phyloP scores from a whole-genome alignment of 2,797 vertebrate species.

The Synanceia verrucosa region DNA sequence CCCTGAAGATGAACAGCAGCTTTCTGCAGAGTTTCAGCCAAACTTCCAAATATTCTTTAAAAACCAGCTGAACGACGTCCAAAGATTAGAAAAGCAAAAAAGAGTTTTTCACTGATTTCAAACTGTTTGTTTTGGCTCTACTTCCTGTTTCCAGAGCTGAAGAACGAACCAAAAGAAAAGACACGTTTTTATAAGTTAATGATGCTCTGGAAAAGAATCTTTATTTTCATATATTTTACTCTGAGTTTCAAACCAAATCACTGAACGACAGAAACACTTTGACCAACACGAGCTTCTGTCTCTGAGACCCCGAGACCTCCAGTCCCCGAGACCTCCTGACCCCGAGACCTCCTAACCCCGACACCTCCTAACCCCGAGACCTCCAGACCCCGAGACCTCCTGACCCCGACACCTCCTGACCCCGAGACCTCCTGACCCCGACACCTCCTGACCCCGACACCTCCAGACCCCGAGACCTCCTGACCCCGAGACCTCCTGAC shows the following conservation, averaged over 20 bases:
- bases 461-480: not conserved
- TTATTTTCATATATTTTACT: constrained; percentile 74
- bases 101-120: constrained; percentile 39
- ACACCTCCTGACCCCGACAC: too few relatives aligned
- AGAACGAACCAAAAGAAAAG: constrained; percentile 70
- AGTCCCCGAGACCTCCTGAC: constrained; percentile 3
- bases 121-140: constrained; percentile 57
- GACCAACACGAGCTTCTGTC: constrained; percentile 61
- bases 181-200: constrained; percentile 21
- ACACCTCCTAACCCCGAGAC: not conserved
- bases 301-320: not conserved
- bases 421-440: too few relatives aligned
- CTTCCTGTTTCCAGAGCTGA: constrained; percentile 34
- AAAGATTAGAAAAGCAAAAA: constrained; percentile 74
- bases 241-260: constrained; percentile 75
- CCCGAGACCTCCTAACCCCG: too few relatives aligned
- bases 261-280: constrained; percentile 46
- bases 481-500: constrained; percentile 5
- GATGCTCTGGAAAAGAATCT: constrained; percentile 28
- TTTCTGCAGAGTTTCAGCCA: constrained; percentile 46
- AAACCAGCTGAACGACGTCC: constrained; percentile 66
- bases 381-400: constrained; percentile 2
- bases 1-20: constrained; percentile 15
- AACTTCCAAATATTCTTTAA: constrained; percentile 67
- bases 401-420: not conserved